A percentile compares a stretch with the other conserved stretches of the same genome.
Conservation (phyloP, 2,113 vertebrate species). For the Dipodomys stephensi region DNA sequence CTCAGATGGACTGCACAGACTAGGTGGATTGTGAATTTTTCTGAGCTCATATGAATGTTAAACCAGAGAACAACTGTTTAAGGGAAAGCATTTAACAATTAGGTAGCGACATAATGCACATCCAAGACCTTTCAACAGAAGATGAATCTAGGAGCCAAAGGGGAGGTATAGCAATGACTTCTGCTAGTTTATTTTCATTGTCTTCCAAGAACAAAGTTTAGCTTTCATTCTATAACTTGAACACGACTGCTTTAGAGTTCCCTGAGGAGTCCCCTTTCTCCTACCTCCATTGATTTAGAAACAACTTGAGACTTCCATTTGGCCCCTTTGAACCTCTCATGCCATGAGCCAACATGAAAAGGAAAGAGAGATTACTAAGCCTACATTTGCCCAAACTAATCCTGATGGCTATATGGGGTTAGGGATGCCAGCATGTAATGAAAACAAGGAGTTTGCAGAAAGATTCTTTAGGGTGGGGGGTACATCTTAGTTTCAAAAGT, state of each 20-base stretch:
- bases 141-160: neutral
- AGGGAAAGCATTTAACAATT: neutral
- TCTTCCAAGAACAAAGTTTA: neutral
- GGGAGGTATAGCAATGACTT: neutral
- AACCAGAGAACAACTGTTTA: neutral
- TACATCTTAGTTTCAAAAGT: neutral
- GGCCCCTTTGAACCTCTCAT: neutral
- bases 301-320: neutral
- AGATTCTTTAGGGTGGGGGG: neutral
- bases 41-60: neutral
- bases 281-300: neutral
- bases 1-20: neutral
- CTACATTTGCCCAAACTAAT: neutral
- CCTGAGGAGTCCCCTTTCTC: neutral
- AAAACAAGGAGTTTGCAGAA: neutral
- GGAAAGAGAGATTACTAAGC: neutral
- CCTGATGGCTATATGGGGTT: neutral
- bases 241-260: neutral
- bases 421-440: neutral
- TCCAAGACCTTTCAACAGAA: neutral
- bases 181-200: neutral
- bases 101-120: neutral
- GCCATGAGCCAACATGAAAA: neutral
- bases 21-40: neutral
- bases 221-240: neutral